Evolutionary conservation across 2,797 vertebrate species (phyloP).

Genomic region (Hybognathus amarus): DNA sequence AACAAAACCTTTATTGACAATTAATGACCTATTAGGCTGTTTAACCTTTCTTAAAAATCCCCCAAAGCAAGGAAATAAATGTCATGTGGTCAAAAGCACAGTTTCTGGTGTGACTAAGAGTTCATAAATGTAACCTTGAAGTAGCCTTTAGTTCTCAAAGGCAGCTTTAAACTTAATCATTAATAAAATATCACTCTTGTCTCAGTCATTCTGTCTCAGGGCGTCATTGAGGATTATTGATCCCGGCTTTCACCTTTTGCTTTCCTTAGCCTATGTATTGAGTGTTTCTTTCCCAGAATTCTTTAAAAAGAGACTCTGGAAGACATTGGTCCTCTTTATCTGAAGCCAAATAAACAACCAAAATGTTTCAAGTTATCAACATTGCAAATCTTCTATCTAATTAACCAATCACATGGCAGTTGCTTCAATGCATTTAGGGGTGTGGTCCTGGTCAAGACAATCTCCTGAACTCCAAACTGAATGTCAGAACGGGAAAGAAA

Average conservation of each 20-base stretch:
- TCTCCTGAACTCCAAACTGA: too few species aligned
- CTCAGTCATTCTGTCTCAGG: neutral
- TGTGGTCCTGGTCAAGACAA: too few species aligned
- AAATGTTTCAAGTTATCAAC: neutral
- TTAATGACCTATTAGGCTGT: conserved; percentile 4
- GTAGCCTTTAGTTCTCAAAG: conserved; percentile 6
- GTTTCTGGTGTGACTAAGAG: conserved; percentile 18
- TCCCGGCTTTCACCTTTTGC: neutral
- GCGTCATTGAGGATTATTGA: neutral
- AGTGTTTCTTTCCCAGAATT: conserved; percentile 73
- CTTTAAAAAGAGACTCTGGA: conserved; percentile 64
- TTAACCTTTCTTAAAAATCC: conserved; percentile 13
- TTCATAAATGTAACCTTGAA: conserved; percentile 2
- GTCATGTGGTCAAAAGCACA: conserved; percentile 26
- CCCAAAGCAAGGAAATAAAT: conserved; percentile 4
- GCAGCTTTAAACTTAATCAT: conserved; percentile 19
- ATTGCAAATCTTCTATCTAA: too few species aligned
- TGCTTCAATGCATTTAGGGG: too few species aligned
- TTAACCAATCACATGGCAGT: too few species aligned
- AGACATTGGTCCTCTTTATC: conserved; percentile 75
- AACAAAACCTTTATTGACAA: conserved; percentile 9
- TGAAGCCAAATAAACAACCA: conserved; percentile 53
- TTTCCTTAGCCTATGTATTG: conserved; percentile 63
- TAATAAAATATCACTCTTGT: neutral
- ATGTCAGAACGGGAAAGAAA: too few species aligned